Conservation (phyloP, 2,113 vertebrate genomes). For the Micromys minutus region DNA sequence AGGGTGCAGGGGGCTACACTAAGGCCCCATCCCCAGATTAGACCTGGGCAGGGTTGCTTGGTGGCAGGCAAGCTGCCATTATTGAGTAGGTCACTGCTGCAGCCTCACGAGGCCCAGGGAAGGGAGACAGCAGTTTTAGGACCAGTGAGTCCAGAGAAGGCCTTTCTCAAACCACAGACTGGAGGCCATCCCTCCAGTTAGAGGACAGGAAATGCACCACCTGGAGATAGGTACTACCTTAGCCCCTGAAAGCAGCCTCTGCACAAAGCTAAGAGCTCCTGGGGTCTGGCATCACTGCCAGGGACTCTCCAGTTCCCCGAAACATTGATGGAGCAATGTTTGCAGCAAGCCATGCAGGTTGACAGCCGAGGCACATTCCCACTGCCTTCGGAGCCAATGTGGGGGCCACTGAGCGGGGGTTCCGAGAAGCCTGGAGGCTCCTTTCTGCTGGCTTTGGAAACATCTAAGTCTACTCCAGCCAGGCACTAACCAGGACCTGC, state of each 20-base stretch:
- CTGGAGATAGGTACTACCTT: not conserved
- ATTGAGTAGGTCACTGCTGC: accelerated
- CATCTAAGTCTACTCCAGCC: conserved; percentile 65
- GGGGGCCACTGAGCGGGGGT: not conserved
- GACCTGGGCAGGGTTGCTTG: not conserved
- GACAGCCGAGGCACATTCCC: not conserved
- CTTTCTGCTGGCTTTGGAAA: conserved; percentile 54
- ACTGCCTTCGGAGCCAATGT: not conserved
- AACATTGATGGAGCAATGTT: not conserved
- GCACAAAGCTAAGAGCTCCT: not conserved
- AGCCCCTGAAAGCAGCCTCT: not conserved
- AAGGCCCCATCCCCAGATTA: not conserved
- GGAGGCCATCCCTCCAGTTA: not conserved
- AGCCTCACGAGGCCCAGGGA: accelerated
- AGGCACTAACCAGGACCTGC: conserved; percentile 79
- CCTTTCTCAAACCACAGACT: not conserved
- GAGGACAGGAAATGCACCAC: not conserved
- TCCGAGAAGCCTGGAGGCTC: conserved; percentile 28
- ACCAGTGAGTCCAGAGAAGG: not conserved
- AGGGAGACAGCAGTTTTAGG: not conserved
- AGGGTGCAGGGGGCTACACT: not conserved
- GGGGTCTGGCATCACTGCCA: not conserved
- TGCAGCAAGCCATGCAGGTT: not conserved
- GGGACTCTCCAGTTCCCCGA: not conserved
- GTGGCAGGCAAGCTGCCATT: not conserved